Base-by-base conservation (phyloP, 2,888 invertebrate genomes). In the Chrysina gloriosa region DNA sequence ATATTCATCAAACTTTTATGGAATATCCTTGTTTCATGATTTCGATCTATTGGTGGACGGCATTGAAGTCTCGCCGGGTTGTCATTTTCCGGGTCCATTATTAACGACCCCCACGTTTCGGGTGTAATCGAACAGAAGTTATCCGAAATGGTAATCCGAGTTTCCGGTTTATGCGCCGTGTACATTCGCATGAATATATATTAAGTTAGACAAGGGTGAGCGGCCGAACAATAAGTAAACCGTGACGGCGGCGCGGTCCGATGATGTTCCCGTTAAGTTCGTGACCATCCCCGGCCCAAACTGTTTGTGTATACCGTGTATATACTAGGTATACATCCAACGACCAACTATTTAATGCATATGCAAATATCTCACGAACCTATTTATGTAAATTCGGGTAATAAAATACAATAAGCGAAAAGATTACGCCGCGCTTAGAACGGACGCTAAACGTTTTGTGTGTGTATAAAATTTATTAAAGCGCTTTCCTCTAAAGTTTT, bases 71-170 rank as follows among this genome's bases (percentile, higher is more conserved):
- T n/a, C n/a, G n/a, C 5, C 39, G 16, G 6, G 39, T 11, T n/a
- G 2, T 48, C 48, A 25, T 48, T 48, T 48, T 48, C 48, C 25
- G 48, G 25, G 14, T 48, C 25, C 25, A 25, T 48, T 48, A 48
- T 48, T 48, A 48, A 48, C 48, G 23, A 25, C n/a, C n/a, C n/a
- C n/a, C n/a, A n/a, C 4, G 27, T 21, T 6, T 23, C 2, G 11
- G 11, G 48, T 48, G 48, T 25, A 48, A 48, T 48, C 48, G 48
- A 48, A 48, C 25, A 48, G 48, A 48, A 48, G 48, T 48, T 48
- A 48, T 48, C 25, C 21, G 21, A 25, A 48, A 48, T 48, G 19
- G 45, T 45, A 14, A 19, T 45, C 45, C 45, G 19, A 25, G 48
- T 47, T 47, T 47, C 16, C n/a, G 25, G n/a, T 23, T 48, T 48